Percentiles rank a stretch among this genome's conserved stretches.
phyloP scores from a whole-genome alignment of 2,797 vertebrate species.

The Meriones psammophilus region DNA sequence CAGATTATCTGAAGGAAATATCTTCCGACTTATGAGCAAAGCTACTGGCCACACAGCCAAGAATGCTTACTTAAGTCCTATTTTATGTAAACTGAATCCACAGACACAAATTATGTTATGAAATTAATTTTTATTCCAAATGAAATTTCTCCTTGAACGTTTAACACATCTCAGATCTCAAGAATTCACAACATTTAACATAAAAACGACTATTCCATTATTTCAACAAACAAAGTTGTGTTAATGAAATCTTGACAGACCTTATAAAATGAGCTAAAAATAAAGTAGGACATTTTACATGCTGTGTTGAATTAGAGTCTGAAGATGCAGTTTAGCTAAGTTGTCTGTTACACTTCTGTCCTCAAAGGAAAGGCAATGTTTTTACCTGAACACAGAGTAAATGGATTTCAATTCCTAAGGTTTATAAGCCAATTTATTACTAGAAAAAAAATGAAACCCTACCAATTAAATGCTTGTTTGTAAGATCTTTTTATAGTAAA shows the following conservation, averaged over 20 bases:
- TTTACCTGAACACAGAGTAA: background rate
- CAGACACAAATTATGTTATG: background rate
- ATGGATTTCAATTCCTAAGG: background rate
- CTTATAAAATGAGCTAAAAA: background rate
- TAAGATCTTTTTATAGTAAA: background rate
- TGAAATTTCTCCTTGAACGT: conserved; percentile 2
- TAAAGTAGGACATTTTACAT: background rate
- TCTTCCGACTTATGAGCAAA: conserved; percentile 43
- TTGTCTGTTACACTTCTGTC: background rate
- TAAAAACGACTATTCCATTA: background rate
- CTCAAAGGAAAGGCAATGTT: background rate
- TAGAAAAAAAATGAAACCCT: conserved; percentile 1
- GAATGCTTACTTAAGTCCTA: background rate
- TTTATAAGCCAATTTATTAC: background rate
- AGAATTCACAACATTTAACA: conserved; percentile 18
- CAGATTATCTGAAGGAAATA: background rate
- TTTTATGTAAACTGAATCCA: conserved; percentile 38
- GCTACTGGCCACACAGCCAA: background rate
- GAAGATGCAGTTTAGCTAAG: conserved; percentile 1
- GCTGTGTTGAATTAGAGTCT: background rate
- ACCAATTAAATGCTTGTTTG: background rate
- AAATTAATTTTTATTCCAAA: conserved; percentile 56
- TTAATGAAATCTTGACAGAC: conserved; percentile 16
- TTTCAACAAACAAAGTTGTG: conserved; percentile 30
- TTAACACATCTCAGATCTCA: conserved; percentile 11